Evolutionary conservation across 2,113 vertebrate species (phyloP).

Genomic region (Oxygymnocypris stewartii): DNA sequence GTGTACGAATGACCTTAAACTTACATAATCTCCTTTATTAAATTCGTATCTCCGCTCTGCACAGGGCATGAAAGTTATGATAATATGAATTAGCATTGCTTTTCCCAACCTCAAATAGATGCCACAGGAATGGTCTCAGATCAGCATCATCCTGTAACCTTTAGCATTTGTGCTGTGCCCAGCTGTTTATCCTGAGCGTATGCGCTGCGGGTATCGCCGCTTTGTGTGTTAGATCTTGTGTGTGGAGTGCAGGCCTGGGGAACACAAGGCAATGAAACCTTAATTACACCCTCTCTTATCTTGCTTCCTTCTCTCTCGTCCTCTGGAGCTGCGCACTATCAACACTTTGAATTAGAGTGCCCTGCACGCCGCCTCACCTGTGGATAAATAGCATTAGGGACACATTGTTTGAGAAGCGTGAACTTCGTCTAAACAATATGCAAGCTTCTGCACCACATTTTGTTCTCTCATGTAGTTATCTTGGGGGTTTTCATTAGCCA

Average conservation of each 20-base stretch:
- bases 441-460: not conserved
- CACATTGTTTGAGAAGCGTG: not conserved
- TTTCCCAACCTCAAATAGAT: conserved; percentile 24
- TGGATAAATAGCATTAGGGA: conserved; percentile 14
- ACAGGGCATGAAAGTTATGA: conserved; percentile 23
- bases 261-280: conserved; percentile 55
- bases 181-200: conserved; percentile 60
- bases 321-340: conserved; percentile 7
- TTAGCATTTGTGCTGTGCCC: conserved; percentile 14
- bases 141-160: conserved; percentile 20
- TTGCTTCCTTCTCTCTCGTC: conserved; percentile 11
- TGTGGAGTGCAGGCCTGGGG: conserved; percentile 48
- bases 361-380: not conserved
- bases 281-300: conserved; percentile 66
- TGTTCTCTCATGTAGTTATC: not conserved
- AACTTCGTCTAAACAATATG: not conserved
- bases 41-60: conserved; percentile 63
- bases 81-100: not conserved
- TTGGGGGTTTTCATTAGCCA: not conserved
- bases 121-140: not conserved
- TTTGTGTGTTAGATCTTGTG: conserved; percentile 48
- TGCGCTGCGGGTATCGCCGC: not conserved
- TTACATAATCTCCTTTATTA: conserved; percentile 59
- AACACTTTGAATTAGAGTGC: not conserved
- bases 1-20: conserved; percentile 64